These are phyloP conservation scores for Sciurus niger DNA, from an alignment of 2,113 vertebrate species.

Conservation along the genomic window DNA sequence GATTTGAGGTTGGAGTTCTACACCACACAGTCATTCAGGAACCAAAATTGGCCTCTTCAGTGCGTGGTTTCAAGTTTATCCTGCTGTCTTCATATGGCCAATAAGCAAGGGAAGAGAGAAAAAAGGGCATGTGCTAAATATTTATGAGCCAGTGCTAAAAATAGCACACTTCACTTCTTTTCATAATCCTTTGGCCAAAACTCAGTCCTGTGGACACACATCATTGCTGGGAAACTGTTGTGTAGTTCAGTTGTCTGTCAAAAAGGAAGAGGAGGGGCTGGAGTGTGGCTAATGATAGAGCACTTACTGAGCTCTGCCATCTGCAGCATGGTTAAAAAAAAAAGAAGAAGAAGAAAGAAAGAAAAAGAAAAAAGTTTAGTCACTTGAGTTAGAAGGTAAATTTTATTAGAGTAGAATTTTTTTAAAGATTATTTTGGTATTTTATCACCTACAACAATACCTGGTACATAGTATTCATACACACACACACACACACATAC, in stretches of 20 bases:
- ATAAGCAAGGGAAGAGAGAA: background rate
- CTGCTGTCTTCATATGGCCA: background rate
- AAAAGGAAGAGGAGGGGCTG: background rate
- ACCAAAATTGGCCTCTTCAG: background rate
- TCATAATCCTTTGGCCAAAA: background rate
- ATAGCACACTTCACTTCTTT: background rate
- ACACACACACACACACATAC: no score
- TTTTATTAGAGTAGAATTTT: background rate
- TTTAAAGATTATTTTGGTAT: background rate
- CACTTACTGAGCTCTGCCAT: background rate
- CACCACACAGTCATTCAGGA: background rate
- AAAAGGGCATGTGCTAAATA: background rate
- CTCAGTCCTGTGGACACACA: background rate
- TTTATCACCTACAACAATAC: background rate
- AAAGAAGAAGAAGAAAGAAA: background rate
- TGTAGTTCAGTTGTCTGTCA: background rate
- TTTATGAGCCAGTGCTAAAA: background rate
- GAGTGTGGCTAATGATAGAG: fast-evolving
- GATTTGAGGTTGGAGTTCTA: fast-evolving
- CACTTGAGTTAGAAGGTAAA: background rate
- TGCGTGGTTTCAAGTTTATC: background rate
- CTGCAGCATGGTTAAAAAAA: no score
- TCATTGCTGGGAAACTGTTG: background rate
- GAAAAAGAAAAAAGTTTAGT: background rate
- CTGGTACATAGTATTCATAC: background rate